phyloP scores from a whole-genome alignment of 1,140 invertebrate genomes.

The Drosophila yakuba region DNA sequence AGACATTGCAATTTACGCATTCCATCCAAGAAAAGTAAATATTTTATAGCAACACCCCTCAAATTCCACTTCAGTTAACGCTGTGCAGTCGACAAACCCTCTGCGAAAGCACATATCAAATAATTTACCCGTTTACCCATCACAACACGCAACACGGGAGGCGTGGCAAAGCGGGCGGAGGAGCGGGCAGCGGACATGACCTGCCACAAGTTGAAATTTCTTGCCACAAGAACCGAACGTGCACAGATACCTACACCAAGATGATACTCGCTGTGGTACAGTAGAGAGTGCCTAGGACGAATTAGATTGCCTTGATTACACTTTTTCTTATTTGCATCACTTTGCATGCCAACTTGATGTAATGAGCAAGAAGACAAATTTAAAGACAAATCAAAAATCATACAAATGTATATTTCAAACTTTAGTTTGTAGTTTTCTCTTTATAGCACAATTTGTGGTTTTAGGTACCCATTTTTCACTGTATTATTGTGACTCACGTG shows the following conservation, averaged over 20 bases:
- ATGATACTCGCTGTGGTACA: not conserved
- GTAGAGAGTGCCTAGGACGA: not conserved
- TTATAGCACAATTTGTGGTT: not conserved
- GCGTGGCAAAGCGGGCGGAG: slow-evolving; percentile 11
- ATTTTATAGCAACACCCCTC: not conserved
- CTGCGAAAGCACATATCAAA: slow-evolving; percentile 33
- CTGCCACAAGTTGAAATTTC: slow-evolving; percentile 64
- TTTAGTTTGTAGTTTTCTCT: too few relatives aligned
- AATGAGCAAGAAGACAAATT: too few relatives aligned
- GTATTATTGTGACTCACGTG: slow-evolving; percentile 25
- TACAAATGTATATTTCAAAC: too few relatives aligned
- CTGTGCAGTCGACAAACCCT: slow-evolving; percentile 25
- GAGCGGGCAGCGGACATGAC: slow-evolving; percentile 48
- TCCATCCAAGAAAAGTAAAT: slow-evolving; percentile 1
- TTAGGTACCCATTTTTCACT: not conserved
- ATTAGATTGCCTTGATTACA: too few relatives aligned
- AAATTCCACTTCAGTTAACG: slow-evolving; percentile 32
- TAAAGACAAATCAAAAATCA: too few relatives aligned
- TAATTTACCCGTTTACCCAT: slow-evolving; percentile 24
- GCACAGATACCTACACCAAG: slow-evolving; percentile 6
- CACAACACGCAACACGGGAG: slow-evolving; percentile 39
- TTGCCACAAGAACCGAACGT: slow-evolving; percentile 30
- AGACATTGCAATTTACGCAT: not conserved
- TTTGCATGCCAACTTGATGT: too few relatives aligned
- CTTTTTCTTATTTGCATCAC: too few relatives aligned